Percentiles rank a stretch among this genome's conserved stretches.
These are phyloP conservation scores for Tenualosa thibaudeaui DNA, from an alignment of 2,797 vertebrate genomes.

Conservation along the genomic window DNA sequence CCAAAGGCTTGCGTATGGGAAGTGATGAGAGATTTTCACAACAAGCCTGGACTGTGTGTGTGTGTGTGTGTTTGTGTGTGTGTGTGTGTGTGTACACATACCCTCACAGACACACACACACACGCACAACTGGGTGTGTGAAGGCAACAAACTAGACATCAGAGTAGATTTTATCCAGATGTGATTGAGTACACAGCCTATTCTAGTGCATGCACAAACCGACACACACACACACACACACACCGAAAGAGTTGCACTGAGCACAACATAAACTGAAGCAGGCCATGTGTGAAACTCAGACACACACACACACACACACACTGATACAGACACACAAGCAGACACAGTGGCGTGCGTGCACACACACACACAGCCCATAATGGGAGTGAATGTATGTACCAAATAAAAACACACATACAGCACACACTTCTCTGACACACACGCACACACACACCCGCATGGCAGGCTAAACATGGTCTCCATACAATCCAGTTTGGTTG, in stretches of 20 bases:
- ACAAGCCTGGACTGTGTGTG: slow-evolving; percentile 4
- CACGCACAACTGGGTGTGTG: neutral
- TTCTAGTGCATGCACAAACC: neutral
- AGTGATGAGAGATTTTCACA: neutral
- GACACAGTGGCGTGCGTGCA: neutral
- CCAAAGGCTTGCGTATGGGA: neutral
- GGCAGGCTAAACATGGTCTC: neutral
- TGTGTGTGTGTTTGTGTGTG: neutral
- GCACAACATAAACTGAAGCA: too few species aligned
- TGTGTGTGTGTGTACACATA: neutral
- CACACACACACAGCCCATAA: neutral
- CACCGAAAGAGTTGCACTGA: neutral
- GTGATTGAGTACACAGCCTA: neutral
- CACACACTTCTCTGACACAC: neutral
- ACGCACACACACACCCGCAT: neutral
- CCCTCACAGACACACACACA: neutral
- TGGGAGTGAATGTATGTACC: neutral
- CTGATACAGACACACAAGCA: neutral
- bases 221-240: neutral
- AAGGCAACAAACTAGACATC: neutral
- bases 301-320: neutral
- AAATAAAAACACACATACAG: neutral
- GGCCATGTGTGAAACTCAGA: neutral
- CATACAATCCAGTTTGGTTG: neutral
- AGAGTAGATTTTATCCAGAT: neutral